Evolutionary conservation across 2,888 invertebrate genomes (phyloP).

Genomic region (Tipula vernalis): DNA sequence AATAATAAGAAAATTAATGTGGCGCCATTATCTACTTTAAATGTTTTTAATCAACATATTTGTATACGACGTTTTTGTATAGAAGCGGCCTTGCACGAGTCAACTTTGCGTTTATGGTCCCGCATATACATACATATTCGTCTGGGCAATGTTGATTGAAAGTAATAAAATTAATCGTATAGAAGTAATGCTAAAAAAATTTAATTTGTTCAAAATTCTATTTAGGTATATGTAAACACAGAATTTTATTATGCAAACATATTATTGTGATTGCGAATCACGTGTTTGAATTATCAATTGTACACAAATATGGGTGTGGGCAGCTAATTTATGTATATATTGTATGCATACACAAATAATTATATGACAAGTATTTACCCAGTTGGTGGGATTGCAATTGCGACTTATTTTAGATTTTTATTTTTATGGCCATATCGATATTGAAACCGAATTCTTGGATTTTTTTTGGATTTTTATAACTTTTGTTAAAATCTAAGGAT

Average conservation of each 20-base stretch:
- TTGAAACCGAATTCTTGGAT: too few relatives aligned
- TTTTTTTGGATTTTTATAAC: too few relatives aligned
- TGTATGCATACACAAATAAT: neutral
- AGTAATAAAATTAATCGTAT: neutral
- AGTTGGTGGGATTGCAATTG: neutral
- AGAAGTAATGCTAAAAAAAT: too few relatives aligned
- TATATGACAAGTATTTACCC: too few relatives aligned
- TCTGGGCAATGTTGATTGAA: neutral
- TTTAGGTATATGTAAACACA: neutral
- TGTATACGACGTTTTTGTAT: neutral
- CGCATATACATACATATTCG: neutral
- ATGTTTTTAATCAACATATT: neutral
- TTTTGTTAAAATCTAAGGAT: too few relatives aligned
- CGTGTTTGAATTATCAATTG: neutral
- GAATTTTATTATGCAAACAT: neutral
- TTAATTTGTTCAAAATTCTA: neutral
- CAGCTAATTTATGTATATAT: neutral
- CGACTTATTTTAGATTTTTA: neutral
- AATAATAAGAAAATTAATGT: neutral
- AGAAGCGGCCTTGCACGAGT: neutral
- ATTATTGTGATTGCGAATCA: neutral
- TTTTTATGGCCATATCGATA: too few relatives aligned
- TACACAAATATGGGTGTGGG: neutral
- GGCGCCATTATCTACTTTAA: neutral
- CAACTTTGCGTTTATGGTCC: neutral